Evolutionary conservation across 2,113 vertebrate genomes (phyloP).

Genomic region (Stigmatopora nigra): DNA sequence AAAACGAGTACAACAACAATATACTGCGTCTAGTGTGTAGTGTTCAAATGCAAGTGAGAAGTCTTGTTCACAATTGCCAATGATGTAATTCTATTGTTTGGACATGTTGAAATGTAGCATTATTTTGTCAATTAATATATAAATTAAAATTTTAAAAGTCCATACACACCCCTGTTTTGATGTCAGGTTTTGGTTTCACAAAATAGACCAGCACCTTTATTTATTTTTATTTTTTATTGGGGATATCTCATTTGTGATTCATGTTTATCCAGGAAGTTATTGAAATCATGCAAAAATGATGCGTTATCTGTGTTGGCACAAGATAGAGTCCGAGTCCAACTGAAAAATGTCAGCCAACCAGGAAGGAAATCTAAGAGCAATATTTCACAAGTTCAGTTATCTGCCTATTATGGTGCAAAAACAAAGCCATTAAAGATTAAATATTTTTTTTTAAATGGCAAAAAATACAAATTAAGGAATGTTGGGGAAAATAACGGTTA

Average conservation of each 20-base stretch:
- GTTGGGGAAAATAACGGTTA: no score
- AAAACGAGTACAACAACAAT: neutral
- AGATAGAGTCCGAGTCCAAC: slow-evolving; percentile 16
- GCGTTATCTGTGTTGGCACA: slow-evolving; percentile 1
- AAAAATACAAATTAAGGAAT: no score
- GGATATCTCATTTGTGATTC: no score
- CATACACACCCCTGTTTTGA: neutral
- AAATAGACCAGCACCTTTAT: no score
- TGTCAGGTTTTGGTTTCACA: neutral
- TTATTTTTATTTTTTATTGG: no score
- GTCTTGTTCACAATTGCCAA: neutral
- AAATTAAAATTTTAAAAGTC: neutral
- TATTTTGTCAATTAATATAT: neutral
- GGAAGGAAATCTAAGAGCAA: neutral
- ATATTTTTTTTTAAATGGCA: no score
- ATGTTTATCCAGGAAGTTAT: no score
- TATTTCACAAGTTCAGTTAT: neutral
- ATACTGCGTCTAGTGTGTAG: neutral
- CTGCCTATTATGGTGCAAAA: neutral
- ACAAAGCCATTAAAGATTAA: neutral
- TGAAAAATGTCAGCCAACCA: neutral
- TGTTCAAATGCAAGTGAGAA: neutral
- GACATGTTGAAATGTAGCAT: neutral
- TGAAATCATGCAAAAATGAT: no score
- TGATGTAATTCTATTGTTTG: neutral